A percentile compares a stretch with the other conserved stretches of the same genome.
These are phyloP conservation scores for Ophraella communa DNA, from an alignment of 2,888 invertebrate genomes.

Conservation along the genomic window DNA sequence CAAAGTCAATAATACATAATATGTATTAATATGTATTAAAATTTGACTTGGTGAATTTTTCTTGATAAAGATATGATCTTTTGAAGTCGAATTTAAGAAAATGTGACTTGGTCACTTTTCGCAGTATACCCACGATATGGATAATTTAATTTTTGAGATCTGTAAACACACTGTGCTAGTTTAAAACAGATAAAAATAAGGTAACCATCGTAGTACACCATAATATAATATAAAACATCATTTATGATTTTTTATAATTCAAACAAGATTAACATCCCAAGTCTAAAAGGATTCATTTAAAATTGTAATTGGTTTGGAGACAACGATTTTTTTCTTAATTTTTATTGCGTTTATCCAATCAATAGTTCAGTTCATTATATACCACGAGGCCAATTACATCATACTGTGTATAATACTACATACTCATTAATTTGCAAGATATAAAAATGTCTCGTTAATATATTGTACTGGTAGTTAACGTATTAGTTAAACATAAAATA, in stretches of 20 bases:
- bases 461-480: background rate
- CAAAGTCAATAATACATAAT: no score
- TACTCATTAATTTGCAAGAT: background rate
- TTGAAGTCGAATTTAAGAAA: no score
- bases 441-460: slow-evolving; percentile 3
- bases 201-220: no score
- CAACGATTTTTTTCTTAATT: background rate
- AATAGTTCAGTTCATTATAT: background rate
- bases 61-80: no score
- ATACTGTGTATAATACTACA: background rate
- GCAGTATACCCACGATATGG: no score
- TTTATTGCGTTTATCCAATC: background rate
- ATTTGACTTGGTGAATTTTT: no score
- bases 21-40: no score
- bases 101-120: no score
- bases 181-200: no score
- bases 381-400: background rate
- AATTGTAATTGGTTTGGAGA: background rate
- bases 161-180: no score
- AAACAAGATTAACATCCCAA: background rate
- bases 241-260: background rate
- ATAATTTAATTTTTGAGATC: no score
- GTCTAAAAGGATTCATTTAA: background rate
- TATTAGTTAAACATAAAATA: background rate
- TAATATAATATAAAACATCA: background rate